Evolutionary conservation across 2,888 invertebrate genomes (phyloP).

Genomic region (Xiphydria camelus): DNA sequence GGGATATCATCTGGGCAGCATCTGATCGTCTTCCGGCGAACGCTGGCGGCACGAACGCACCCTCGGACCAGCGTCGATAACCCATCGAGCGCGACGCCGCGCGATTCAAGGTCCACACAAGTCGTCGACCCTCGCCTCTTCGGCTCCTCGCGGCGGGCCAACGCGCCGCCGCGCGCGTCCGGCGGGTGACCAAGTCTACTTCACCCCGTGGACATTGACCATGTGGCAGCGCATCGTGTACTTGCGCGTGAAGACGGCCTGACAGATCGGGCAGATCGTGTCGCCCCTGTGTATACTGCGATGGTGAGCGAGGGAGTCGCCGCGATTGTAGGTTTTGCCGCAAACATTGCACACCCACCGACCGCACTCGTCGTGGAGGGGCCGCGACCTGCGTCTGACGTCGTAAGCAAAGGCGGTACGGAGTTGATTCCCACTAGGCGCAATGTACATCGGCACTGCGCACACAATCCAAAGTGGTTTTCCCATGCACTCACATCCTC

Average conservation of each 20-base stretch:
- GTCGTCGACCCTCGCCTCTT: no score
- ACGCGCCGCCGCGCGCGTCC: no score
- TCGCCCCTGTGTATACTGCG: constrained; percentile 58
- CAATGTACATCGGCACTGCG: constrained; percentile 52
- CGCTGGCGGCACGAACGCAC: no score
- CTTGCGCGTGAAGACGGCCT: constrained; percentile 54
- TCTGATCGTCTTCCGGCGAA: no score
- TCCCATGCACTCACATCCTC: constrained; percentile 52
- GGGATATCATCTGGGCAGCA: no score
- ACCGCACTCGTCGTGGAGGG: constrained; percentile 50
- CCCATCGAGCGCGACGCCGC: no score
- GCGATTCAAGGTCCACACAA: no score
- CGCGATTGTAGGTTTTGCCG: constrained; percentile 56
- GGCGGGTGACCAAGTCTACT: constrained; percentile 28
- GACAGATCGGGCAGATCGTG: constrained; percentile 56
- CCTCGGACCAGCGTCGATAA: no score
- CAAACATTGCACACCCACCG: constrained; percentile 58
- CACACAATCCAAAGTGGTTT: constrained; percentile 56
- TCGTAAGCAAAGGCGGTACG: constrained; percentile 24
- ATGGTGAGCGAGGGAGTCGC: constrained; percentile 57
- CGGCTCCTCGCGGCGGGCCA: no score
- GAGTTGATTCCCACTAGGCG: constrained; percentile 42
- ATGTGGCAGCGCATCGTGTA: constrained; percentile 56
- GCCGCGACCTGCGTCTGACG: constrained; percentile 48
- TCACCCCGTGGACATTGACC: constrained; percentile 54